These are phyloP conservation scores for Stegodyphus mimosarum DNA, from an alignment of 1,140 invertebrate species.

Conservation along the genomic window DNA sequence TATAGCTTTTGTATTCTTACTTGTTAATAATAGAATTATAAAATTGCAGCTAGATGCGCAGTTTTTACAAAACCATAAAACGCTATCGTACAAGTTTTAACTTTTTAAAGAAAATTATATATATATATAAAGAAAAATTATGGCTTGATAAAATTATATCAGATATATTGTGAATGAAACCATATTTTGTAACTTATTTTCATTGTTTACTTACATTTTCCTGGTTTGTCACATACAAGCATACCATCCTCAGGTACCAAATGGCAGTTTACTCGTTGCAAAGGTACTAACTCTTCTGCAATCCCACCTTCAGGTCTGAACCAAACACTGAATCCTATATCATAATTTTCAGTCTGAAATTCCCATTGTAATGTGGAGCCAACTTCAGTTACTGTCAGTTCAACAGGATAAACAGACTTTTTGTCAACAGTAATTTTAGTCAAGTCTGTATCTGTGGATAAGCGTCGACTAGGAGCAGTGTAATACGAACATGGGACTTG, in stretches of 20 bases:
- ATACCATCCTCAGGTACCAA: constrained; percentile 83
- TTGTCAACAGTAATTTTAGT: constrained; percentile 77
- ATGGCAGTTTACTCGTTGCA: constrained; percentile 79
- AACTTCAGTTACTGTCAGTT: constrained; percentile 74
- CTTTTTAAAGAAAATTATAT: too few species aligned
- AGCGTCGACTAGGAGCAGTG: constrained; percentile 68
- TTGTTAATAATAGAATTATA: too few species aligned
- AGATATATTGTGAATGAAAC: too few species aligned
- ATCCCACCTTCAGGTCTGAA: constrained; percentile 74
- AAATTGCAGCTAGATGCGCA: too few species aligned
- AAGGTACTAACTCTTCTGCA: constrained; percentile 75
- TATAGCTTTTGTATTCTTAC: too few species aligned
- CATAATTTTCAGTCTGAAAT: constrained; percentile 85
- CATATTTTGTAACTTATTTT: not conserved
- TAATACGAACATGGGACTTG: constrained; percentile 83
- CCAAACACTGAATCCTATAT: constrained; percentile 87
- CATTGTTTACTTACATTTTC: constrained; percentile 78
- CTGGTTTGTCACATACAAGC: constrained; percentile 78
- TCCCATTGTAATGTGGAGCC: constrained; percentile 86
- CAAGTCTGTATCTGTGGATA: constrained; percentile 73
- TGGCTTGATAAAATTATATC: too few species aligned
- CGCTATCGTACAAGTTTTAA: too few species aligned
- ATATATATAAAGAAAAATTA: too few species aligned
- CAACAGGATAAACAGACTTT: constrained; percentile 78
- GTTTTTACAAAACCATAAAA: too few species aligned